Percentiles rank a stretch among this genome's conserved stretches.
Evolutionary conservation across 2,113 vertebrate genomes (phyloP).

Genomic region (Myiozetetes cayanensis): DNA sequence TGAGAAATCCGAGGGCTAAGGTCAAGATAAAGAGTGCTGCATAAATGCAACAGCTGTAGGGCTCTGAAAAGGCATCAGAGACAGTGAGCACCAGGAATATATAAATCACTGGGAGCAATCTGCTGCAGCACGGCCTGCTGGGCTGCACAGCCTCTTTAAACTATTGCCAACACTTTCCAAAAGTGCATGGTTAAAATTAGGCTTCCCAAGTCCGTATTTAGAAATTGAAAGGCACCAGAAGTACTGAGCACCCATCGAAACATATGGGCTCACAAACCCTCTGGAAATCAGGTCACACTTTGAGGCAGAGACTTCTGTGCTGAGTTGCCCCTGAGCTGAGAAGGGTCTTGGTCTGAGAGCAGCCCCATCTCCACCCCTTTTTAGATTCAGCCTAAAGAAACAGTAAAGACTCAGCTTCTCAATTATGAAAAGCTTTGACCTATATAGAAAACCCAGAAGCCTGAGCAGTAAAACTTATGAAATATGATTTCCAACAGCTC

Average conservation of each 20-base stretch:
- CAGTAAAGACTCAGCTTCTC: neutral
- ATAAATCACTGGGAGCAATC: constrained; percentile 18
- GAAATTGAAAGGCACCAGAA: constrained; percentile 35
- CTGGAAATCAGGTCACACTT: constrained; percentile 30
- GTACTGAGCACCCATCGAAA: constrained; percentile 32
- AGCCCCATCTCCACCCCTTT: too few species aligned
- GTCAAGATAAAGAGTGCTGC: constrained; percentile 66
- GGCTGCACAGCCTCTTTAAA: constrained; percentile 59
- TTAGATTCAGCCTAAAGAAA: neutral
- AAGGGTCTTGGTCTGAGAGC: neutral
- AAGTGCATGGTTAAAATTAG: constrained; percentile 59
- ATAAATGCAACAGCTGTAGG: constrained; percentile 38
- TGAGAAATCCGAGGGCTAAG: constrained; percentile 57
- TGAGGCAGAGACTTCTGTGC: neutral
- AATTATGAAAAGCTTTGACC: constrained; percentile 25
- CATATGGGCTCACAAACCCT: neutral
- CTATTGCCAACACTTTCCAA: constrained; percentile 57
- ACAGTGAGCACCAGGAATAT: constrained; percentile 35
- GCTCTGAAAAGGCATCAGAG: constrained; percentile 56
- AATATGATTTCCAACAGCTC: neutral
- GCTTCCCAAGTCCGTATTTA: constrained; percentile 38
- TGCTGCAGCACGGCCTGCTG: constrained; percentile 44
- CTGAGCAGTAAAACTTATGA: constrained; percentile 2
- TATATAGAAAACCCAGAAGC: constrained; percentile 23
- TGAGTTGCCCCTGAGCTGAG: neutral